Base-by-base conservation (phyloP, 2,797 vertebrate genomes). In the Sebastes minor region DNA sequence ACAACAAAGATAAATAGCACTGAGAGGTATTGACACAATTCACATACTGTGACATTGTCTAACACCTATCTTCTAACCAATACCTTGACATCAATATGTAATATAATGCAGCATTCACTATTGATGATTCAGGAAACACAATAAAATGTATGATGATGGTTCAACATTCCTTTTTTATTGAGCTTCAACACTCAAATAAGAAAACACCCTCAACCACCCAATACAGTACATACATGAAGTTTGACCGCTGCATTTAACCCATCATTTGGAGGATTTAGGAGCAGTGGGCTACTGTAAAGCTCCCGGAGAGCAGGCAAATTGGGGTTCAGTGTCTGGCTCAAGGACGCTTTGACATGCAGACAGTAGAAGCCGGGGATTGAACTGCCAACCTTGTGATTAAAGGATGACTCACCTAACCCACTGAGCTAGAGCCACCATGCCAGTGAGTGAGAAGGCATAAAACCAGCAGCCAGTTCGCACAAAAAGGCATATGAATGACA, bases 381-480 rank as follows among this genome's bases (percentile, higher is more conserved):
- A 18, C 42, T 18, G 6, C 42, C 42, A 46, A 18, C 42, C 16
- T 18, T 46, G 42, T 18, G 42, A 46, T 46, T 46, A 46, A 46
- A 18, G 16, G 42, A 46, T 5, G 42, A 18, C 16, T 8, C 16
- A 18, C 42, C 42, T 46, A 46, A 46, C 42, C 16, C 42, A 46
- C 42, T 18, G 42, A 46, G 42, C 42, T 46, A 18, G 3, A 18
- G 42, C 42, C 42, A 18, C 42, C 46, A 33, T 52, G 42, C 8
- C 27, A 32, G 22, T 61, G 27, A 10, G 16, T 20, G 28, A 32
- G 20, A 0, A 12, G 0, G 61, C 30, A 62, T 32, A 8, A 46
- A 46, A 46, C 42, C 42, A 18, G 42, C 16, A 46, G 42, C 42
- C 42, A 0, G 0, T 0, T 46, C 0, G 42, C 6, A 46, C 16